phyloP scores from a whole-genome alignment of 2,797 vertebrate species.

The Pipistrellus nathusii region DNA sequence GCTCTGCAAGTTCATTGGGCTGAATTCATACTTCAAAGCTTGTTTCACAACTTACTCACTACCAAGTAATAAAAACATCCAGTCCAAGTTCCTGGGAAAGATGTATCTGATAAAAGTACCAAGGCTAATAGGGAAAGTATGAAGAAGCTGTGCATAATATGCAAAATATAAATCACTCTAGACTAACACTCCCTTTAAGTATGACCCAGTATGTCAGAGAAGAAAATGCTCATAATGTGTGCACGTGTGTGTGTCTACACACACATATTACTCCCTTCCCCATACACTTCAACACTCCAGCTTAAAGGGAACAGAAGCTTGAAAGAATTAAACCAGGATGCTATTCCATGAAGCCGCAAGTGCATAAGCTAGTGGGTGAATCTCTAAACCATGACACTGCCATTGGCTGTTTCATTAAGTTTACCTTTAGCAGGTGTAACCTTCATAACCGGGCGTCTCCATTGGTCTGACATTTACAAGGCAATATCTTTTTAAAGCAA shows the following conservation, averaged over 20 bases:
- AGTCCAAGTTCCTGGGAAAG: background rate
- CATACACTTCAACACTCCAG: too few species aligned
- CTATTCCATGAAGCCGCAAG: background rate
- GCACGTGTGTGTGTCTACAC: background rate
- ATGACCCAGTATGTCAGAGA: background rate
- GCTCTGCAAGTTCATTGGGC: background rate
- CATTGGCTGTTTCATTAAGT: background rate
- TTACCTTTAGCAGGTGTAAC: background rate
- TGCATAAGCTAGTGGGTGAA: slow-evolving; percentile 7
- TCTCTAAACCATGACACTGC: background rate
- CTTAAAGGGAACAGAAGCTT: background rate
- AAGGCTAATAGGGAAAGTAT: background rate
- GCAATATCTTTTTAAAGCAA: slow-evolving; percentile 58
- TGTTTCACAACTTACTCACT: background rate
- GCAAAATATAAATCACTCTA: background rate
- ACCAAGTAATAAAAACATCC: background rate
- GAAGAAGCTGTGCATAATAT: background rate
- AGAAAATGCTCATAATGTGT: background rate
- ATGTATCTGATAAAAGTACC: background rate
- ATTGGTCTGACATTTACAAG: slow-evolving; percentile 58
- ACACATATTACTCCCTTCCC: background rate
- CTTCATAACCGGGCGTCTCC: slow-evolving; percentile 54
- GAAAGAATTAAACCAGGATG: background rate
- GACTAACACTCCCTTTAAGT: background rate
- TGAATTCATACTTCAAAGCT: background rate